Conservation (phyloP, 2,888 invertebrate species). For the Drosophila yooni region DNA sequence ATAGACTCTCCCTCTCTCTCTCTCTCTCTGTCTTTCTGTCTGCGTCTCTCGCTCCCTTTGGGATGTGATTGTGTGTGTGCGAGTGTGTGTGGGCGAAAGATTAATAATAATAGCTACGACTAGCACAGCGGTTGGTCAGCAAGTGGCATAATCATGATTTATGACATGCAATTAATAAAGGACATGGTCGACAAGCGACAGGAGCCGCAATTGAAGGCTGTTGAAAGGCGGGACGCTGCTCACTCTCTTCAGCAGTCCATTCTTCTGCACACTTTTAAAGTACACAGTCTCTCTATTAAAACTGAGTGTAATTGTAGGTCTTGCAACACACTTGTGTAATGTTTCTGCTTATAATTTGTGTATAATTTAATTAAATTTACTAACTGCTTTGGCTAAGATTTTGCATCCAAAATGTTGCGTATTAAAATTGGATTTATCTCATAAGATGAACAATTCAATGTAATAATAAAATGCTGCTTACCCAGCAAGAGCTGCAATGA, state of each 20-base stretch:
- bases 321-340: background rate
- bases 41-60: background rate
- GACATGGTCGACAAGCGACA: slow-evolving; percentile 49
- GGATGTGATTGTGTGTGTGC: slow-evolving; percentile 7
- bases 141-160: slow-evolving; percentile 81
- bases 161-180: slow-evolving; percentile 80
- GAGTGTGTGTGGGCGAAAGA: slow-evolving; percentile 71
- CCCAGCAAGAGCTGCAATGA: background rate
- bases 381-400: background rate
- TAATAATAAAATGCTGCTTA: too few relatives aligned
- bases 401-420: background rate
- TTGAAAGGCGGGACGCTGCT: slow-evolving; percentile 47
- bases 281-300: slow-evolving; percentile 36
- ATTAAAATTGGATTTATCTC: background rate
- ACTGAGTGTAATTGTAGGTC: slow-evolving; percentile 11
- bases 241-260: background rate
- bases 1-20: slow-evolving; percentile 8
- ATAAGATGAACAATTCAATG: background rate
- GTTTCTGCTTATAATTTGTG: background rate
- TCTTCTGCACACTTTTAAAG: slow-evolving; percentile 57
- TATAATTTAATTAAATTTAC: background rate
- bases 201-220: slow-evolving; percentile 51
- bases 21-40: background rate
- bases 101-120: slow-evolving; percentile 80
- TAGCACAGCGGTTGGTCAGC: slow-evolving; percentile 76